These are phyloP conservation scores for Apis florea DNA, from an alignment of 1,140 invertebrate species.

Conservation along the genomic window DNA sequence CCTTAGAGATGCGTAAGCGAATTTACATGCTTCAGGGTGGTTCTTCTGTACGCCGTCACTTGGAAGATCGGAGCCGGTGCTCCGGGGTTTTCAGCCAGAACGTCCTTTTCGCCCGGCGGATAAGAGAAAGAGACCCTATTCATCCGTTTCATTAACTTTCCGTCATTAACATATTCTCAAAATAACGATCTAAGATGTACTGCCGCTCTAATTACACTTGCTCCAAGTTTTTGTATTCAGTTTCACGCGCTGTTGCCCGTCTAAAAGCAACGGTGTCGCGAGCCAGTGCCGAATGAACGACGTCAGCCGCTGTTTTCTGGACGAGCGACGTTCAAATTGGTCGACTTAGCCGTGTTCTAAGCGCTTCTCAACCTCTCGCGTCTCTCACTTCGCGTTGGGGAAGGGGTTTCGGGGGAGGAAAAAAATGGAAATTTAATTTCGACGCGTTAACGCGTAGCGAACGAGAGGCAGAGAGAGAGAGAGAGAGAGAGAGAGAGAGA, in stretches of 20 bases:
- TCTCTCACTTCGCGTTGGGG: too few relatives aligned
- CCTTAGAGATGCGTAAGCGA: slow-evolving; percentile 68
- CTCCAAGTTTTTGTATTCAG: slow-evolving; percentile 54
- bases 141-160: slow-evolving; percentile 61
- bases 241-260: slow-evolving; percentile 46
- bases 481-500: background rate
- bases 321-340: slow-evolving; percentile 13
- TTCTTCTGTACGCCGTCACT: slow-evolving; percentile 61
- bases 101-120: slow-evolving; percentile 46
- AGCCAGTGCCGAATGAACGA: slow-evolving; percentile 1
- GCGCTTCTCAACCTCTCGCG: background rate
- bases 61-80: slow-evolving; percentile 60
- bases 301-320: background rate
- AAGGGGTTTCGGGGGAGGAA: too few relatives aligned
- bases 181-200: slow-evolving; percentile 55
- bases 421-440: slow-evolving; percentile 44
- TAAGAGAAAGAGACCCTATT: slow-evolving; percentile 47
- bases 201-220: slow-evolving; percentile 61
- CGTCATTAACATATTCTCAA: slow-evolving; percentile 62
- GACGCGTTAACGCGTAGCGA: slow-evolving; percentile 23
- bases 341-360: slow-evolving; percentile 29
- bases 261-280: slow-evolving; percentile 9
- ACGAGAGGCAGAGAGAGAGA: background rate
- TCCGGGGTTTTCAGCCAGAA: slow-evolving; percentile 64
- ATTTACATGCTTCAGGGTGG: slow-evolving; percentile 68